Percentiles rank a stretch among this genome's conserved stretches.
phyloP scores from a whole-genome alignment of 2,113 vertebrate species.

The Antennarius striatus region DNA sequence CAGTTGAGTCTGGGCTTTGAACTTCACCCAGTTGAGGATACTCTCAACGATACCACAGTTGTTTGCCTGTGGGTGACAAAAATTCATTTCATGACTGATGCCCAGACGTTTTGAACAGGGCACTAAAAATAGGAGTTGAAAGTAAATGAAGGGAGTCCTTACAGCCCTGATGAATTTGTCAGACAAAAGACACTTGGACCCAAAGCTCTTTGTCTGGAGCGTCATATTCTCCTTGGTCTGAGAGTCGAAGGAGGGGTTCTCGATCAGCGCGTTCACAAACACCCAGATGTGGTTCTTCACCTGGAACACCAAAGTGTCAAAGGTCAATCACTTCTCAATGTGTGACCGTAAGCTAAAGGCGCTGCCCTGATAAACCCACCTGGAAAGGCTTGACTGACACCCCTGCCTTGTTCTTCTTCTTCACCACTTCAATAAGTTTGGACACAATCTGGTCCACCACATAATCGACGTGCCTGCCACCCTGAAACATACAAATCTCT shows the following conservation, averaged over 20 bases:
- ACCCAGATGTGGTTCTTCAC: constrained; percentile 99
- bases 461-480: constrained; percentile 95
- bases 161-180: constrained; percentile 97
- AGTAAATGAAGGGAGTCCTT: constrained; percentile 54
- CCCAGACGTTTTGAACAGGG: not conserved
- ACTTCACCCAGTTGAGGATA: constrained; percentile 99
- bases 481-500: constrained; percentile 70
- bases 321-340: too few relatives aligned
- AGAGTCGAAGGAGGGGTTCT: constrained; percentile 97
- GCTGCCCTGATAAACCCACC: constrained; percentile 59
- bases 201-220: constrained; percentile 95
- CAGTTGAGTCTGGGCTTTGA: constrained; percentile 97
- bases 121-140: not conserved
- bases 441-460: constrained; percentile 97
- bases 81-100: not conserved
- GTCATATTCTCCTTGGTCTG: constrained; percentile 99
- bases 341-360: not conserved
- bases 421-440: constrained; percentile 98
- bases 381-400: constrained; percentile 99
- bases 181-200: constrained; percentile 93
- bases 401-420: constrained; percentile 99
- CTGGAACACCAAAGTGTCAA: constrained; percentile 70
- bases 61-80: constrained; percentile 83
- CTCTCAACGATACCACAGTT: constrained; percentile 99
- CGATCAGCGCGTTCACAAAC: constrained; percentile 97